These are phyloP conservation scores for Dendropsophus ebraccatus DNA, from an alignment of 2,113 vertebrate species.

Conservation along the genomic window DNA sequence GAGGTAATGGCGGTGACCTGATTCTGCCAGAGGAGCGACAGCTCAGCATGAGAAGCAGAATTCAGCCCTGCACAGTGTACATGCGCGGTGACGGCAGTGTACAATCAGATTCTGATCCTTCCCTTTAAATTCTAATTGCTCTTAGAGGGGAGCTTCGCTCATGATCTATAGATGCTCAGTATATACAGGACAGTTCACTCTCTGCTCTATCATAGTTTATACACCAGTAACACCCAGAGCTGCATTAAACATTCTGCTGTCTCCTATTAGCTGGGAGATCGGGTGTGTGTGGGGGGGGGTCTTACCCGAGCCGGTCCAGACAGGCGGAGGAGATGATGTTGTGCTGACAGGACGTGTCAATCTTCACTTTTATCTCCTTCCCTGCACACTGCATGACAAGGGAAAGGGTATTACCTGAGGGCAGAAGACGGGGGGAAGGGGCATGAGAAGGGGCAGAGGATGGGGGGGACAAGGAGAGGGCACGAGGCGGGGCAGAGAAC, in stretches of 20 bases:
- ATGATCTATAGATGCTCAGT: no score
- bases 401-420: neutral
- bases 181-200: neutral
- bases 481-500: neutral
- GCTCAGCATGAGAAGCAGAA: no score
- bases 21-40: slow-evolving; percentile 32
- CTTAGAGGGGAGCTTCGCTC: neutral
- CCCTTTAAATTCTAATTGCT: neutral
- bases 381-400: slow-evolving; percentile 77
- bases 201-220: no score
- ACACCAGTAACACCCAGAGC: neutral
- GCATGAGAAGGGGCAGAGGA: neutral
- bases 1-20: neutral
- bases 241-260: neutral
- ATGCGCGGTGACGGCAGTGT: no score
- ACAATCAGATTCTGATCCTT: no score
- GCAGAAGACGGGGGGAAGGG: neutral
- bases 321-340: slow-evolving; percentile 84
- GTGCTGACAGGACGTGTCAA: slow-evolving; percentile 83
- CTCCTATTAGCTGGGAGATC: neutral
- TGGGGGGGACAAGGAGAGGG: neutral
- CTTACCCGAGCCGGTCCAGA: slow-evolving; percentile 82
- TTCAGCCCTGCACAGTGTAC: no score
- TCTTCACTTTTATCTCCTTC: slow-evolving; percentile 77
- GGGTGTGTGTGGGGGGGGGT: neutral